phyloP scores from a whole-genome alignment of 2,888 invertebrate genomes.

The Cataglyphis albicans region DNA sequence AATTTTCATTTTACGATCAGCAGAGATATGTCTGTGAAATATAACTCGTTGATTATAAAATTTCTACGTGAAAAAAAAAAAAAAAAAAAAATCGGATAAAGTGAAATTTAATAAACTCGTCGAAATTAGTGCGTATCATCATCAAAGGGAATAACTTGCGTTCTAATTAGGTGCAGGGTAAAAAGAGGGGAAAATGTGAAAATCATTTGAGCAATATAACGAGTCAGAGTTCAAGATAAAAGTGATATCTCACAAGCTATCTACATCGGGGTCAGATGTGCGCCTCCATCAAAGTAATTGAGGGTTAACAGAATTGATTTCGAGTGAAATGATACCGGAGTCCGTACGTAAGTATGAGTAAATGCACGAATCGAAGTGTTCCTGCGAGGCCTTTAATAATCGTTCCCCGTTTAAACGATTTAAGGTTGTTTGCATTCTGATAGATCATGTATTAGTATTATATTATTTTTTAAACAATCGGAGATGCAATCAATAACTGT shows the following conservation, averaged over 20 bases:
- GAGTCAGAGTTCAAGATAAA: slow-evolving; percentile 52
- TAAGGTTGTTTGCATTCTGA: slow-evolving; percentile 21
- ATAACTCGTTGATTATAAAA: slow-evolving; percentile 40
- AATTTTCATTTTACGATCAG: neutral
- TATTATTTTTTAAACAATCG: slow-evolving; percentile 5
- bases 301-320: slow-evolving; percentile 54
- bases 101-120: slow-evolving; percentile 34
- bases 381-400: slow-evolving; percentile 34
- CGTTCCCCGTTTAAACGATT: slow-evolving; percentile 40
- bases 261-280: slow-evolving; percentile 44
- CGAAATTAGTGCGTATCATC: slow-evolving; percentile 30
- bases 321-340: slow-evolving; percentile 36
- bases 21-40: neutral
- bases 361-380: slow-evolving; percentile 15
- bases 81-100: neutral
- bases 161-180: slow-evolving; percentile 2
- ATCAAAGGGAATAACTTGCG: slow-evolving; percentile 39
- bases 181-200: slow-evolving; percentile 25
- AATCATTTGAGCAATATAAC: slow-evolving; percentile 42
- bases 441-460: neutral
- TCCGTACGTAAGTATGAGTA: slow-evolving; percentile 15
- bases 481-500: slow-evolving; percentile 6
- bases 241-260: slow-evolving; percentile 51
- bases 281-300: slow-evolving; percentile 53
- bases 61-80: neutral